phyloP scores from a whole-genome alignment of 1,140 invertebrate species.

The Lucilia cuprina region DNA sequence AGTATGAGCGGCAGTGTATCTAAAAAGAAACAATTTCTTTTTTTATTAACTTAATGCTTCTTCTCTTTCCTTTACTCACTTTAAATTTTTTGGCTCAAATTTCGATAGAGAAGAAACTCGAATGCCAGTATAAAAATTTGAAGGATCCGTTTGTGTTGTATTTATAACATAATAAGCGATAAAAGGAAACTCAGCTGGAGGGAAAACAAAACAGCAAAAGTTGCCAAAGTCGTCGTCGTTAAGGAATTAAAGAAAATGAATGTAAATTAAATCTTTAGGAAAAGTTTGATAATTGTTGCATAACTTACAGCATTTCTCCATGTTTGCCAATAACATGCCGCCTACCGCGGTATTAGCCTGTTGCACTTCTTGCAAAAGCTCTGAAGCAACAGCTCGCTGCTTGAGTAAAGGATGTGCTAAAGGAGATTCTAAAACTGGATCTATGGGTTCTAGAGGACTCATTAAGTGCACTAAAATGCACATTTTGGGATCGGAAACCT shows the following conservation, averaged over 20 bases:
- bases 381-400: conserved; percentile 78
- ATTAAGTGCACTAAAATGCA: conserved; percentile 87
- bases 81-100: conserved; percentile 75
- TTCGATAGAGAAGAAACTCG: conserved; percentile 79
- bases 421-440: conserved; percentile 83
- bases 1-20: conserved; percentile 84
- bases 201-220: neutral
- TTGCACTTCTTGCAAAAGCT: conserved; percentile 77
- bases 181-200: conserved; percentile 86
- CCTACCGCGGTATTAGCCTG: conserved; percentile 75
- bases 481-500: conserved; percentile 87
- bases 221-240: no score
- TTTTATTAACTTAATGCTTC: no score
- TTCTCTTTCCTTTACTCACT: conserved; percentile 45
- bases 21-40: conserved; percentile 39
- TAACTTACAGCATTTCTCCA: conserved; percentile 80
- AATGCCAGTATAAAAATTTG: conserved; percentile 83
- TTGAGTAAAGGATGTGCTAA: conserved; percentile 75
- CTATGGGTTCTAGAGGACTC: conserved; percentile 83
- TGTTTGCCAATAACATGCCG: conserved; percentile 84
- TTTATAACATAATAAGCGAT: conserved; percentile 91
- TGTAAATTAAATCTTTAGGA: neutral
- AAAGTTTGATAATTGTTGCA: neutral
- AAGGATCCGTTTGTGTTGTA: conserved; percentile 81
- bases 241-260: neutral